Conservation (phyloP, 30 jellyfish, hydroid and myxozoan species). For the Pseudorhiza aurosa region DNA sequence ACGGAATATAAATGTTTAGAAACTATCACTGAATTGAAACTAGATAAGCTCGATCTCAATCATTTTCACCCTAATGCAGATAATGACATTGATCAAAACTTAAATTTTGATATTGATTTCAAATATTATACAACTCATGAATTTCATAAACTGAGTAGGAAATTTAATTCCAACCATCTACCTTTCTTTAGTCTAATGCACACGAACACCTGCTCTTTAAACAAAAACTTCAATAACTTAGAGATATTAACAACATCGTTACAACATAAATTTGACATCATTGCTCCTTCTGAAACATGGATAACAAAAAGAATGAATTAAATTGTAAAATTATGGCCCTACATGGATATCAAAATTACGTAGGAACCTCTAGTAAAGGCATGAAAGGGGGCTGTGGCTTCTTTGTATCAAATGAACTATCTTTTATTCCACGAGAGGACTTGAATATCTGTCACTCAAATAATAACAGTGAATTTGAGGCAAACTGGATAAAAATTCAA, state of each 20-base stretch:
- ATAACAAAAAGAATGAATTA: neutral
- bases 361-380: conserved; percentile 17
- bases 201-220: conserved; percentile 34
- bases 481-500: conserved; percentile 47
- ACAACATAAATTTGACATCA: conserved; percentile 32
- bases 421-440: conserved; percentile 42
- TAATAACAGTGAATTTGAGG: conserved; percentile 26
- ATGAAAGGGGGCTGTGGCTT: conserved; percentile 65
- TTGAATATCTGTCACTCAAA: conserved; percentile 3
- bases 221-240: neutral
- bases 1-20: conserved; percentile 14
- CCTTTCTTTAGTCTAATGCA: conserved; percentile 20
- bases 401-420: conserved; percentile 37
- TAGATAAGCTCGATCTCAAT: conserved; percentile 26
- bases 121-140: conserved; percentile 14
- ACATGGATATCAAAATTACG: conserved; percentile 5
- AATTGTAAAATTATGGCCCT: neutral
- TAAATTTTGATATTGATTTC: conserved; percentile 4
- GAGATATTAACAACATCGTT: neutral
- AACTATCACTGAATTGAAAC: conserved; percentile 14
- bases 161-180: neutral
- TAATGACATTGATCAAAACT: conserved; percentile 18
- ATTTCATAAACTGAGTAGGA: conserved; percentile 7
- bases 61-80: conserved; percentile 30
- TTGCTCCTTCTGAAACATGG: conserved; percentile 60